Conservation (phyloP, 1,140 invertebrate genomes). For the Aphelenchoides besseyi region DNA sequence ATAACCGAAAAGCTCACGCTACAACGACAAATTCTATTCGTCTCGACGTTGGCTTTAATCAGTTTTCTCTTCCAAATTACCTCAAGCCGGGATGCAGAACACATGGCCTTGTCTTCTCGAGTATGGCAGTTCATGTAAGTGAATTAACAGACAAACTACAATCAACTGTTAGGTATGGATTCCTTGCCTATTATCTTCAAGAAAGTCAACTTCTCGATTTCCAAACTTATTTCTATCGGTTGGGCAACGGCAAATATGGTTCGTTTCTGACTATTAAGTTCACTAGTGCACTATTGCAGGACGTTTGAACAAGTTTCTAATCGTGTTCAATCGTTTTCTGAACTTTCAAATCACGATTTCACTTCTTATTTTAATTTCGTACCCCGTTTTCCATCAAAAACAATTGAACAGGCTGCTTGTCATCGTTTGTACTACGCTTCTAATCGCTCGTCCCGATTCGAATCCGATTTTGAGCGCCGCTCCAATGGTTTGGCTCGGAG, state of each 20-base stretch:
- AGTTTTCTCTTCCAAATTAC: background rate
- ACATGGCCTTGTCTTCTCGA: conserved; percentile 4
- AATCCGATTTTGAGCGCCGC: background rate
- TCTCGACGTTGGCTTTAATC: background rate
- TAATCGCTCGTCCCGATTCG: background rate
- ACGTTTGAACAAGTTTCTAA: background rate
- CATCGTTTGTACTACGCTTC: background rate
- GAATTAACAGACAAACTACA: no score
- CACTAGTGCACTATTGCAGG: background rate
- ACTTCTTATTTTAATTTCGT: background rate
- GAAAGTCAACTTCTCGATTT: background rate
- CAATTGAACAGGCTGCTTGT: background rate
- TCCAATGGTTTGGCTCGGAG: conserved; percentile 13
- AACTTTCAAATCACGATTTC: background rate
- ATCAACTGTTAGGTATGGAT: no score
- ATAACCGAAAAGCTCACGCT: background rate
- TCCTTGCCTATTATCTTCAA: background rate
- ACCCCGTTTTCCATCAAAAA: background rate
- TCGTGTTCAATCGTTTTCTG: background rate
- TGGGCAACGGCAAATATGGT: background rate
- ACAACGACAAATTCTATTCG: background rate
- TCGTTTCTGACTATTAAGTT: background rate
- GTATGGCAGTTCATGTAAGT: conserved; percentile 11
- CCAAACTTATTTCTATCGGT: background rate
- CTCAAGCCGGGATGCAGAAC: background rate